phyloP scores from a whole-genome alignment of 2,888 invertebrate genomes.

The Myopa testacea region DNA sequence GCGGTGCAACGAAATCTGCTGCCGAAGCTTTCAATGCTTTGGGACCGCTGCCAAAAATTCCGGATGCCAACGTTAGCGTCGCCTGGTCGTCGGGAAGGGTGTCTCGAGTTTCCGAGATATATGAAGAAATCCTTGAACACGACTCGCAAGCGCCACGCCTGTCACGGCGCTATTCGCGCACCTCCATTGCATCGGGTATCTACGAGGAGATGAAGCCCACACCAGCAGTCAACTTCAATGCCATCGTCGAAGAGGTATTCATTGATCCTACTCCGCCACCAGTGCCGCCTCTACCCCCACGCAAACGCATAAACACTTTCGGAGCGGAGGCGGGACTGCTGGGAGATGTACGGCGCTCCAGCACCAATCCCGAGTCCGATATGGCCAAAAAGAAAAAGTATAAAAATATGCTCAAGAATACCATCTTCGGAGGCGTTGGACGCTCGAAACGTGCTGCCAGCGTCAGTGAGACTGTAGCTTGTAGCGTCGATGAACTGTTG shows the following conservation, averaged over 20 bases:
- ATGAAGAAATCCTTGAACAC: conserved; percentile 66
- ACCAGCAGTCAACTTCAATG: conserved; percentile 46
- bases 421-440: conserved; percentile 58
- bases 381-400: conserved; percentile 65
- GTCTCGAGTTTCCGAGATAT: conserved; percentile 65
- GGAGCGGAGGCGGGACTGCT: conserved; percentile 52
- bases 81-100: conserved; percentile 56
- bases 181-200: conserved; percentile 66
- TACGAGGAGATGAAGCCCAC: conserved; percentile 68
- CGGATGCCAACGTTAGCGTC: conserved; percentile 53
- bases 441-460: conserved; percentile 60
- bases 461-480: conserved; percentile 56
- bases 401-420: conserved; percentile 59
- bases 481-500: conserved; percentile 51
- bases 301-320: conserved; percentile 66
- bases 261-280: conserved; percentile 52
- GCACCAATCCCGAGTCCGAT: conserved; percentile 67
- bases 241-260: conserved; percentile 52
- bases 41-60: conserved; percentile 66
- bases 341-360: conserved; percentile 62
- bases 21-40: conserved; percentile 47
- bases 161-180: conserved; percentile 58
- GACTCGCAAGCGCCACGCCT: conserved; percentile 46
- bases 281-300: conserved; percentile 63
- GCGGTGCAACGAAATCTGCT: neutral